Evolutionary conservation across 1,140 invertebrate genomes (phyloP).

Genomic region (Zophobas atratus): DNA sequence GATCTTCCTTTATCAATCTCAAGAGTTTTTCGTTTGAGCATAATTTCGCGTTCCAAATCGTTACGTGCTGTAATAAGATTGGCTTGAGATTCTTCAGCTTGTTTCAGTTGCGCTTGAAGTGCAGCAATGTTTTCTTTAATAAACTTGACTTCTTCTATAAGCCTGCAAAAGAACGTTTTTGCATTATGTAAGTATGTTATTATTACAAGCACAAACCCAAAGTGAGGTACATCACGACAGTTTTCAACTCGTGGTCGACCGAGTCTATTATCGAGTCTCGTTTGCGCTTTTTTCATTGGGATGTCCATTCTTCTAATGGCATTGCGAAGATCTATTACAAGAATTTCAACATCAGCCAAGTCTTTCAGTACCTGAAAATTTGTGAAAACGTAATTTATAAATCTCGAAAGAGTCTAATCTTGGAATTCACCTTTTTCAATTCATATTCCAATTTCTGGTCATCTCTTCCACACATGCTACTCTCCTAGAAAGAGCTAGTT

Average conservation of each 20-base stretch:
- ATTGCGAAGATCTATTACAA: constrained; percentile 75
- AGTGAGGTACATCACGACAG: constrained; percentile 79
- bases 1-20: constrained; percentile 80
- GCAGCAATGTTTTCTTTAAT: constrained; percentile 77
- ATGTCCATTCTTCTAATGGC: constrained; percentile 78
- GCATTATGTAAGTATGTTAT: no score
- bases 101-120: constrained; percentile 73
- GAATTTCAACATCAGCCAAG: constrained; percentile 79
- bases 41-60: constrained; percentile 79
- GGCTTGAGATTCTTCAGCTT: constrained; percentile 74
- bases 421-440: constrained; percentile 71
- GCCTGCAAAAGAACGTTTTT: constrained; percentile 60
- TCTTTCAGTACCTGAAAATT: constrained; percentile 73
- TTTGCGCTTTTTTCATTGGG: constrained; percentile 84
- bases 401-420: constrained; percentile 12
- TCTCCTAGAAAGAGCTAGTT: constrained; percentile 76
- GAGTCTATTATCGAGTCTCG: constrained; percentile 79
- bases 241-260: constrained; percentile 79
- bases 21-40: constrained; percentile 80
- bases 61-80: constrained; percentile 75
- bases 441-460: constrained; percentile 78
- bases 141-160: constrained; percentile 82
- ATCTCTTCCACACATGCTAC: constrained; percentile 79
- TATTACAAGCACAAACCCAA: constrained; percentile 65
- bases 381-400: neutral